Base-by-base conservation (phyloP, 2,113 vertebrate genomes). In the Ophthalmolycus amberensis region DNA sequence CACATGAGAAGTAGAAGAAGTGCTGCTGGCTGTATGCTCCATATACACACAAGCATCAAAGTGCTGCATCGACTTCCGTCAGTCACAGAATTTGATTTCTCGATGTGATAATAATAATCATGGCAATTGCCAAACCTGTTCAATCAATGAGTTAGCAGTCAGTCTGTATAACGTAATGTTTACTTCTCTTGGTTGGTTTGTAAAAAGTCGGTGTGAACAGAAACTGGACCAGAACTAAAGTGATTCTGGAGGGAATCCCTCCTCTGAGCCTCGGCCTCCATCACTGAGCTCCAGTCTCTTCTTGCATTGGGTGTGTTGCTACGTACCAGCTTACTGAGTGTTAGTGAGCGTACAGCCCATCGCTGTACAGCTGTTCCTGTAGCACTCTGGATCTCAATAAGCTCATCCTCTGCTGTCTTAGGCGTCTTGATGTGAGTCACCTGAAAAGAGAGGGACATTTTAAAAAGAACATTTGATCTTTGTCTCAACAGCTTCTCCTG, bases 401-500 rank as follows among this genome's bases (percentile, higher is more conserved):
- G 98, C 84, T 99, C 97, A 58, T 99, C 98, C 65, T 97, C 93
- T 76, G 98, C 97, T 1, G 93, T 95, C 86, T 98, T 99, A 6
- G 97, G 97, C 44, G 96, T 97, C 90, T 98, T 99, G 86, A 99
- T 99, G 64, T 98, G 96, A 68, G 97, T 97, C 74, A 99, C 98
- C 98, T 99, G 83, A 38, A 52, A 40, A n/a, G 12, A 25, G 12
- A 38, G 22, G 9, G 52, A 56, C 22, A 54, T 10, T 32, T 60
- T 3, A 1, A 60, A 38, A 29, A 56, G 16, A 63, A 40, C 3
- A 52, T 16, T 6, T 54, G 12, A 29, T 60, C 8, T n/a, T 44
- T 46, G n/a, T 63, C 9, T 1, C 3, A 20, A 18, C 6, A 16
- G 66, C 27, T 50, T 50, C 42, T 48, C 56, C 1, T 22, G 18